These are phyloP conservation scores for Basileuterus tristriatus DNA, from an alignment of 2,797 vertebrate genomes.

Conservation along the genomic window DNA sequence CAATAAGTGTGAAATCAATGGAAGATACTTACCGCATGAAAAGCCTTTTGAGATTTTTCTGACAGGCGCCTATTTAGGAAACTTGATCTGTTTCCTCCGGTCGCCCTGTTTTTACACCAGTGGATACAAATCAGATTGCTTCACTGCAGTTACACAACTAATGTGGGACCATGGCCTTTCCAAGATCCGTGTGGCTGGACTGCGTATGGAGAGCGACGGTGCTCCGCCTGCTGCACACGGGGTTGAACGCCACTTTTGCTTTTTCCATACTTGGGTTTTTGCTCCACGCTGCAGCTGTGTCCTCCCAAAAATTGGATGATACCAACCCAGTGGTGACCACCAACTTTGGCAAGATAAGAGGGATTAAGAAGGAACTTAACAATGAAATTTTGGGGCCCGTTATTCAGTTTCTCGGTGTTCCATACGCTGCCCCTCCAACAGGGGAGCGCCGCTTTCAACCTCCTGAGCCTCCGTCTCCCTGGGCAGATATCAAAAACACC, in stretches of 20 bases:
- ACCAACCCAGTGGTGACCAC: conserved; percentile 92
- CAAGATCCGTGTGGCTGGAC: conserved; percentile 79
- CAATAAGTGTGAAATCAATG: conserved; percentile 77
- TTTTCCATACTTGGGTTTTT: conserved; percentile 82
- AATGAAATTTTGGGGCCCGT: conserved; percentile 98
- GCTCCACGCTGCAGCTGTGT: conserved; percentile 78
- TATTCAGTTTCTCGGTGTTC: conserved; percentile 94
- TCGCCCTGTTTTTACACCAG: conserved; percentile 56
- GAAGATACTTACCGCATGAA: conserved; percentile 79
- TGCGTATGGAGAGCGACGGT: conserved; percentile 72
- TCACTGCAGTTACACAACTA: conserved; percentile 64
- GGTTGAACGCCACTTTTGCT: conserved; percentile 71
- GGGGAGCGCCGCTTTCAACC: conserved; percentile 95
- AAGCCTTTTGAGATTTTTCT: conserved; percentile 74
- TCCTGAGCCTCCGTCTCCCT: conserved; percentile 88
- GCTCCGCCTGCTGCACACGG: conserved; percentile 67
- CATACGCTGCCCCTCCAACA: conserved; percentile 91
- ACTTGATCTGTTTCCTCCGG: conserved; percentile 71
- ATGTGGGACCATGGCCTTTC: conserved; percentile 84
- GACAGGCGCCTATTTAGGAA: conserved; percentile 73
- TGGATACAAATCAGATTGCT: conserved; percentile 83
- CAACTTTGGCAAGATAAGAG: conserved; percentile 88
- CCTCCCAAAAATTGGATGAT: conserved; percentile 92
- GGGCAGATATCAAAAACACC: conserved; percentile 92
- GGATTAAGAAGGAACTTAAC: conserved; percentile 96